These are phyloP conservation scores for Lemur catta DNA, from an alignment of 2,797 vertebrate genomes.

Conservation along the genomic window DNA sequence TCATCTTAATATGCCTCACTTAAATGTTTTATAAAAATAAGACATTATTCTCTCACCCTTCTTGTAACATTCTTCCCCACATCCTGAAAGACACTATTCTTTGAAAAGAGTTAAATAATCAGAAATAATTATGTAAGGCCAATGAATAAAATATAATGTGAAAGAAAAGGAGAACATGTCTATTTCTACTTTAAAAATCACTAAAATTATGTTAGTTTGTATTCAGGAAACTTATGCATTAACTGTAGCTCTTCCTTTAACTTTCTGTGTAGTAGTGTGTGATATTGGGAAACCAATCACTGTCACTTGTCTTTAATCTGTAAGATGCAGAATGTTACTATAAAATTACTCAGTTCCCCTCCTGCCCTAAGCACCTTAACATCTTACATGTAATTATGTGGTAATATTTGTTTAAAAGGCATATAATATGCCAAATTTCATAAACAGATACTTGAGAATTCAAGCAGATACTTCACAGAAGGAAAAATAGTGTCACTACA, in stretches of 20 bases:
- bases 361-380: neutral
- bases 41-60: neutral
- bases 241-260: neutral
- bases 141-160: neutral
- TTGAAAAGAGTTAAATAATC: neutral
- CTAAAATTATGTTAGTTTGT: neutral
- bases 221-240: neutral
- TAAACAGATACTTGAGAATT: neutral
- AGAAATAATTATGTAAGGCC: neutral
- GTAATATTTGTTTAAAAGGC: constrained; percentile 9
- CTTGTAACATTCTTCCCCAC: neutral
- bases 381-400: neutral
- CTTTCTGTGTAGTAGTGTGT: neutral
- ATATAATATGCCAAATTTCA: neutral
- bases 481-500: neutral
- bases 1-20: neutral
- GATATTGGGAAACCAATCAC: neutral
- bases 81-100: neutral
- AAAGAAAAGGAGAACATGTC: neutral
- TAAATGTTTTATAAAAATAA: neutral
- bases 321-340: neutral
- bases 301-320: neutral
- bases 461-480: neutral
- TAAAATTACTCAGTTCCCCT: neutral
- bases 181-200: neutral